A percentile compares a stretch with the other conserved stretches of the same genome.
These are phyloP conservation scores for Grantiella picta DNA, from an alignment of 2,113 vertebrate genomes.

Conservation along the genomic window DNA sequence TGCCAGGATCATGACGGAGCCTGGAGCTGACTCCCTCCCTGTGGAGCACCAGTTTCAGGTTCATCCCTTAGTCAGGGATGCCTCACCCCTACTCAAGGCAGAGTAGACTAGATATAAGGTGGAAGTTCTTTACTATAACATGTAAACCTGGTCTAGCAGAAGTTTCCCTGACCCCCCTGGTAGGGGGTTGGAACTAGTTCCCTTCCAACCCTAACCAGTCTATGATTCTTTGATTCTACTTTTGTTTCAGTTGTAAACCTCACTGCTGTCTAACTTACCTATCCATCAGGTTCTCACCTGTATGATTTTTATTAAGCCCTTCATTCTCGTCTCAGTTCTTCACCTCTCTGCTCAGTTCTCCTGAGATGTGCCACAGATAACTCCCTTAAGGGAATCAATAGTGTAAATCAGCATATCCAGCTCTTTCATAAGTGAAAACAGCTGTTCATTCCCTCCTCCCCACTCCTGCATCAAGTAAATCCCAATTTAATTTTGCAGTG, in stretches of 20 bases:
- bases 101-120: not conserved
- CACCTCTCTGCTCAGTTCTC: not conserved
- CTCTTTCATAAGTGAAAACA: not conserved
- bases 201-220: not conserved
- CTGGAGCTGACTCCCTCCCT: not conserved
- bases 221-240: not conserved
- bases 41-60: not conserved
- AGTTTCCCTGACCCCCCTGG: not conserved
- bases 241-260: not conserved
- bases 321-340: not conserved
- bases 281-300: not conserved
- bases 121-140: not conserved
- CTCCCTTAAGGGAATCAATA: not conserved
- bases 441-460: not conserved
- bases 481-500: not conserved
- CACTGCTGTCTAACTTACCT: not conserved
- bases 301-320: not conserved
- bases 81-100: not conserved
- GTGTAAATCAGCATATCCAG: not conserved
- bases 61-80: not conserved
- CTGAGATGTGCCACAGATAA: not conserved
- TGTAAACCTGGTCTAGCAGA: not conserved
- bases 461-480: not conserved
- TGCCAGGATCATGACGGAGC: not conserved
- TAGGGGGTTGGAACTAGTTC: not conserved